Conservation (phyloP, 2,113 vertebrate genomes). For the Siniperca knerii region DNA sequence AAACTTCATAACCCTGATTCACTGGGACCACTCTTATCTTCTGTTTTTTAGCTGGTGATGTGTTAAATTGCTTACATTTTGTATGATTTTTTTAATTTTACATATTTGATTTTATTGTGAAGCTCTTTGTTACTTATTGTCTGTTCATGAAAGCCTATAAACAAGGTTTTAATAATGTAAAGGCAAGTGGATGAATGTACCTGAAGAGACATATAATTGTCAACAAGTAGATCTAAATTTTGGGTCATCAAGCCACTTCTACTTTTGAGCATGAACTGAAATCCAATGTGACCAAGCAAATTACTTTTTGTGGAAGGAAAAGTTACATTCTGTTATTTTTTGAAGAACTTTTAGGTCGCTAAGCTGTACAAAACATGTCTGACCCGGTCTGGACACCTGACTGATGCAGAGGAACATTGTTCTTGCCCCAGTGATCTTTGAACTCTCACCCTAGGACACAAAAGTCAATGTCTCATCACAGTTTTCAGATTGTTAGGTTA, state of each 20-base stretch:
- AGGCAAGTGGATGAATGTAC: too few relatives aligned
- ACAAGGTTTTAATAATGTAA: too few relatives aligned
- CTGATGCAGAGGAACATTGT: background rate
- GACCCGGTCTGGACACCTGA: slow-evolving; percentile 22
- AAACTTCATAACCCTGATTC: background rate
- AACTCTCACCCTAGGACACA: background rate
- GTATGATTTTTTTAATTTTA: background rate
- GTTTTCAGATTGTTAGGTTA: background rate
- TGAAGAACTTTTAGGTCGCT: background rate
- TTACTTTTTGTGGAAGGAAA: background rate
- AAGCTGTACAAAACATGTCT: background rate
- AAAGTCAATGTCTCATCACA: slow-evolving; percentile 9
- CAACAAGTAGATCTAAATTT: too few relatives aligned
- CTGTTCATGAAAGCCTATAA: background rate
- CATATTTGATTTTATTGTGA: background rate
- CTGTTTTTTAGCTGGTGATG: background rate
- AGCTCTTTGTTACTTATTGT: background rate
- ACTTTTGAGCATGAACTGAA: background rate
- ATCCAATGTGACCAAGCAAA: background rate
- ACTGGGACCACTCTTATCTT: background rate
- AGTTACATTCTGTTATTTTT: background rate
- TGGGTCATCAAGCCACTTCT: background rate
- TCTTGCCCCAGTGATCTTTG: slow-evolving; percentile 1
- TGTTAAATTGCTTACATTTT: background rate
- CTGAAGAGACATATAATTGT: too few relatives aligned